A percentile compares a stretch with the other conserved stretches of the same genome.
These are phyloP conservation scores for Xiphophorus maculatus DNA, from an alignment of 2,113 vertebrate species.

Conservation along the genomic window DNA sequence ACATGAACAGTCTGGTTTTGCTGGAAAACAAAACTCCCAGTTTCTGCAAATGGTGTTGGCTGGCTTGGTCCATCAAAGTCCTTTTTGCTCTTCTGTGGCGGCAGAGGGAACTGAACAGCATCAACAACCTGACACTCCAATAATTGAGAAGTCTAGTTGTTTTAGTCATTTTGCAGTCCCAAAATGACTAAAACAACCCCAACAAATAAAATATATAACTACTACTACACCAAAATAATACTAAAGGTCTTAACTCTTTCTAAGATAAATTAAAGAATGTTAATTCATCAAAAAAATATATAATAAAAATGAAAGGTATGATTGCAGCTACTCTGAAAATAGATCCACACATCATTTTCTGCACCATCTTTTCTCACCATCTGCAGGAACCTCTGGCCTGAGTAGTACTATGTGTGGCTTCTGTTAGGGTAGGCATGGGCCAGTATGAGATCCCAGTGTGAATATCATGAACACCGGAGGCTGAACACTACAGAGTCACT, in stretches of 20 bases:
- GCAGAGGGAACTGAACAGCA: not conserved
- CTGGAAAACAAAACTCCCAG: conserved; percentile 64
- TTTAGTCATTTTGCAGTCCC: no score
- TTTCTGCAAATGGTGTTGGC: conserved; percentile 51
- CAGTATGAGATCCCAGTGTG: no score
- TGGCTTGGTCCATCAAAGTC: not conserved
- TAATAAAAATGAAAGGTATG: no score
- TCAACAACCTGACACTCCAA: not conserved
- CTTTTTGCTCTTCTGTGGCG: conserved; percentile 4
- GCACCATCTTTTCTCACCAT: not conserved
- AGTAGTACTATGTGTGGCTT: not conserved
- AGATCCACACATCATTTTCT: not conserved
- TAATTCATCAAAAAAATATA: no score
- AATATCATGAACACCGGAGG: no score
- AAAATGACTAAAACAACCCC: no score
- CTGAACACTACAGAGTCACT: no score
- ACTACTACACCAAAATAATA: no score
- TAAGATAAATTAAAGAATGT: no score
- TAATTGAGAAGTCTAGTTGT: not conserved
- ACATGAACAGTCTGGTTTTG: conserved; percentile 73
- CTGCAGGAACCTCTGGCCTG: not conserved
- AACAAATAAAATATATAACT: not conserved
- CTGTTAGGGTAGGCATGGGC: not conserved
- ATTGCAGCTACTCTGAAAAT: no score
- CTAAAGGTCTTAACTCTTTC: no score